Evolutionary conservation across 2,888 invertebrate species (phyloP).

Genomic region (Ornithoptera alexandrae): DNA sequence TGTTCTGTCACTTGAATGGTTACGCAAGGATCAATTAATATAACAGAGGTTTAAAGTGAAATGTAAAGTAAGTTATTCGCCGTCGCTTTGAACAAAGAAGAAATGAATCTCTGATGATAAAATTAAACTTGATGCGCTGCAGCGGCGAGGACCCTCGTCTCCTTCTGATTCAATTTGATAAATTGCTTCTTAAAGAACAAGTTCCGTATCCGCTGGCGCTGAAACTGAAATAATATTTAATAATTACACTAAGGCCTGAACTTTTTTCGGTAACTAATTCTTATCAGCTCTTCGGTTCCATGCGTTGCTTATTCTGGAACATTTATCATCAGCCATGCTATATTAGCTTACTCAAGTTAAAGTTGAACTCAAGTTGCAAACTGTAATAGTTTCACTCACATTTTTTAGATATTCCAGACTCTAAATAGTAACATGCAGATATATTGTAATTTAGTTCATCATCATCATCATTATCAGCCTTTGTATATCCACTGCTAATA

Average conservation of each 20-base stretch:
- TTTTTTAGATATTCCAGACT: too few species aligned
- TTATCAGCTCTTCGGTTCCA: background rate
- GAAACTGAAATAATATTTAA: background rate
- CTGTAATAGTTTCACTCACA: background rate
- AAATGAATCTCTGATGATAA: constrained; percentile 1
- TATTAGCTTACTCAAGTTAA: background rate
- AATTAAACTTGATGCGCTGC: constrained; percentile 1
- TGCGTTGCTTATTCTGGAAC: background rate
- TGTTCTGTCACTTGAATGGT: background rate
- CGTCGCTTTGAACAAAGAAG: background rate
- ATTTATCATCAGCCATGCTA: background rate
- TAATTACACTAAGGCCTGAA: background rate
- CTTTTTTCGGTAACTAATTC: too few species aligned
- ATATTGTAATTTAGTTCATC: too few species aligned
- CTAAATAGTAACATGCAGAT: too few species aligned
- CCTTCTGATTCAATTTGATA: constrained; percentile 11
- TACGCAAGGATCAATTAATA: background rate
- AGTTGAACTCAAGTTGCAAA: background rate
- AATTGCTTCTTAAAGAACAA: constrained; percentile 9
- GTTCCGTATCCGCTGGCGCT: background rate
- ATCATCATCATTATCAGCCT: too few species aligned
- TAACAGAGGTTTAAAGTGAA: background rate
- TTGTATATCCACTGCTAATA: too few species aligned
- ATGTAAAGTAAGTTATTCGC: background rate
- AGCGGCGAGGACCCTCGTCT: constrained; percentile 2